phyloP scores from a whole-genome alignment of 2,113 vertebrate species.

The Trematocara unimaculatum region DNA sequence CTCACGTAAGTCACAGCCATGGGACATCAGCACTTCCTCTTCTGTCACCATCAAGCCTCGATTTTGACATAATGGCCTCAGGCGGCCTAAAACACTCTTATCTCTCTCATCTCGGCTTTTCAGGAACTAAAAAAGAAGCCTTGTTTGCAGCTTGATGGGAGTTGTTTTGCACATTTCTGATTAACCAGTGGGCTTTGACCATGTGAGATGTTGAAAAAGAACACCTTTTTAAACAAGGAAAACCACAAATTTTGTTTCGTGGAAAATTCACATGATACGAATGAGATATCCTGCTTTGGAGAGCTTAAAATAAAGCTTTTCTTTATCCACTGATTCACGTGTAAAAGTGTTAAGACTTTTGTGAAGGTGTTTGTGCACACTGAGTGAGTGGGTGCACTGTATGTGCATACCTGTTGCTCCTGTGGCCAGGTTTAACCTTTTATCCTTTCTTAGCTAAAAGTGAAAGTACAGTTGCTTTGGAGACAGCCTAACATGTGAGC shows the following conservation, averaged over 20 bases:
- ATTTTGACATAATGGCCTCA: not conserved
- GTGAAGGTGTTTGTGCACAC: not conserved
- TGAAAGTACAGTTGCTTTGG: not conserved
- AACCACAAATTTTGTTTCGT: not conserved
- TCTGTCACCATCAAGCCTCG: not conserved
- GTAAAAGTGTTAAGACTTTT: not conserved
- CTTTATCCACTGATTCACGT: not conserved
- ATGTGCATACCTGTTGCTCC: not conserved
- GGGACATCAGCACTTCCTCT: constrained; percentile 3
- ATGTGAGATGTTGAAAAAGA: not conserved
- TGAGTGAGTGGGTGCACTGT: not conserved
- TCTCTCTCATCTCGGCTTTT: not conserved
- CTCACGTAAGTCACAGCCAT: not conserved
- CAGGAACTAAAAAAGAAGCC: not conserved
- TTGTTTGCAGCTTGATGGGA: not conserved
- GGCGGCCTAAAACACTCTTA: not conserved
- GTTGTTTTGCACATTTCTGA: not conserved
- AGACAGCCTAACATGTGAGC: not conserved
- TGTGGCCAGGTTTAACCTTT: not conserved
- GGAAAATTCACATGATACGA: not conserved
- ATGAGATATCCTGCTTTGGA: not conserved
- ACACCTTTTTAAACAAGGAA: not conserved
- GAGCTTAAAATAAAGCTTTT: not conserved
- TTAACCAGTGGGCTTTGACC: not conserved
- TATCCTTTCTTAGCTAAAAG: not conserved